A percentile compares a stretch with the other conserved stretches of the same genome.
phyloP scores from a whole-genome alignment of 2,113 vertebrate genomes.

The Carlito syrichta region DNA sequence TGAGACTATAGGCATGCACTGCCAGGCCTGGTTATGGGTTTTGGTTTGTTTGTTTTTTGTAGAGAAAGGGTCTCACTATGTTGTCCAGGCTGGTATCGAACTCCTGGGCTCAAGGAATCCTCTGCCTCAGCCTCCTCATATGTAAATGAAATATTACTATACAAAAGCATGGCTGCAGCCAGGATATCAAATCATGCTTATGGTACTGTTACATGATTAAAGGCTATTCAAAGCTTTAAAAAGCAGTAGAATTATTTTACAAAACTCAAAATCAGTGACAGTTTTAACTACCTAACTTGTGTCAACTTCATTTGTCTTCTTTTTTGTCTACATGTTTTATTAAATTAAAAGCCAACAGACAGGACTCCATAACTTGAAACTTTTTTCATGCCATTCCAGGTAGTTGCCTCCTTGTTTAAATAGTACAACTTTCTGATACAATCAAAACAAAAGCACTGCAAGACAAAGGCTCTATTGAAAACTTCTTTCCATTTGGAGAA shows the following conservation, averaged over 20 bases:
- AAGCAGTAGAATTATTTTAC: neutral
- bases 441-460: conserved; percentile 26
- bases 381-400: neutral
- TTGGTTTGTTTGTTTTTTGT: no score
- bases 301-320: neutral
- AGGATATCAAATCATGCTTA: neutral
- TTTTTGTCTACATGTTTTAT: conserved; percentile 8
- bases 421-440: conserved; percentile 36
- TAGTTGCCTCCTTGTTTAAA: conserved; percentile 29
- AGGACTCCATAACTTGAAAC: conserved; percentile 25
- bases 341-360: conserved; percentile 15
- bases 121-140: no score
- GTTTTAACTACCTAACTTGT: neutral
- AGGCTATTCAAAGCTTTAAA: neutral
- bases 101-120: no score
- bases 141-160: conserved; percentile 45
- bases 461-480: conserved; percentile 79
- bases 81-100: no score
- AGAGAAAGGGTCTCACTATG: no score
- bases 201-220: neutral
- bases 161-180: conserved; percentile 46
- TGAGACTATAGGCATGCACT: no score
- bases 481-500: conserved; percentile 35
- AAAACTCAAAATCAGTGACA: neutral
- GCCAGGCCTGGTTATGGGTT: no score